Percentiles rank a stretch among this genome's conserved stretches.
Evolutionary conservation across 2,888 invertebrate species (phyloP).

Genomic region (Nemapogon koenigi): DNA sequence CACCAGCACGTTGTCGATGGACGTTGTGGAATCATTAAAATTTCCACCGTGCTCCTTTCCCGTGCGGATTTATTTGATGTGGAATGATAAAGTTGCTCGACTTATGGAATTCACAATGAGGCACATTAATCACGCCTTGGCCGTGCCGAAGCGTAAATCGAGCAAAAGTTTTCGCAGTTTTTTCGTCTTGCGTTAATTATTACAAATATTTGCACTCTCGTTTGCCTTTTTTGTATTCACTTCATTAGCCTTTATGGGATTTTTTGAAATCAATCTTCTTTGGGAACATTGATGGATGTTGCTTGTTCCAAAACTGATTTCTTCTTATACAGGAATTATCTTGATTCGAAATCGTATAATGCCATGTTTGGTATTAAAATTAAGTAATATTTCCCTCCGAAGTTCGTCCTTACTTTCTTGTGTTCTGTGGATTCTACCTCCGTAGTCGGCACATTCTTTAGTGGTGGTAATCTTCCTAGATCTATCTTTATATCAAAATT

Average conservation of each 20-base stretch:
- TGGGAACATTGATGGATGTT: constrained; percentile 11
- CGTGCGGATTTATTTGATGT: constrained; percentile 40
- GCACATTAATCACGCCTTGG: constrained; percentile 9
- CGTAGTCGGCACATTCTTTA: too few species aligned
- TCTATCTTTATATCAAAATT: too few species aligned
- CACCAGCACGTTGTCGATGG: constrained; percentile 25
- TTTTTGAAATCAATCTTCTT: constrained; percentile 23
- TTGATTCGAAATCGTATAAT: too few species aligned
- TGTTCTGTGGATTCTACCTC: too few species aligned
- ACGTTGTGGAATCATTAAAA: constrained; percentile 50
- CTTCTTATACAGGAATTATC: constrained; percentile 3
- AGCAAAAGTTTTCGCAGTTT: constrained; percentile 28
- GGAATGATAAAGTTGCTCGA: constrained; percentile 30
- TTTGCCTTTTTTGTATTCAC: constrained; percentile 21
- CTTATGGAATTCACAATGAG: constrained; percentile 29
- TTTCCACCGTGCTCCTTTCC: constrained; percentile 31
- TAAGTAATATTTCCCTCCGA: too few species aligned
- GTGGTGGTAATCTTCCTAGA: too few species aligned
- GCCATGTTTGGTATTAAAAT: too few species aligned
- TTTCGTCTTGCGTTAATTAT: constrained; percentile 19
- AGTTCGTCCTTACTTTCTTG: too few species aligned
- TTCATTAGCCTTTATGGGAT: constrained; percentile 24
- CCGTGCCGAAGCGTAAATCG: constrained; percentile 25
- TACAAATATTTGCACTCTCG: constrained; percentile 25
- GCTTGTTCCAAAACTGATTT: background rate